Evolutionary conservation across 2,888 invertebrate species (phyloP).

Genomic region (Folsomia manolachei): DNA sequence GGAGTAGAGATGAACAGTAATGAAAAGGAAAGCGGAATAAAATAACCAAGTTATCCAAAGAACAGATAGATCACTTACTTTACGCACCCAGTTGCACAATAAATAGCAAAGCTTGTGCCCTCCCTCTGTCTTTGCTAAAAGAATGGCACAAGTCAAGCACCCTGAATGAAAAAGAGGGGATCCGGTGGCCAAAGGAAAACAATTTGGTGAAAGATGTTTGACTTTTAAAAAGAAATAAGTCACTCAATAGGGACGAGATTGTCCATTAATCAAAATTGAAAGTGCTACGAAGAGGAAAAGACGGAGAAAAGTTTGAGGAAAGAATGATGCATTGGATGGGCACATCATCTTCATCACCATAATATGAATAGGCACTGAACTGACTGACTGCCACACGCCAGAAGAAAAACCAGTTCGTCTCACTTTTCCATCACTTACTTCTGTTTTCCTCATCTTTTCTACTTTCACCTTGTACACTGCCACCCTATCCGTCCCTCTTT

Average conservation of each 20-base stretch:
- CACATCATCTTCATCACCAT: slow-evolving; percentile 18
- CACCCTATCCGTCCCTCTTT: neutral
- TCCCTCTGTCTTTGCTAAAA: neutral
- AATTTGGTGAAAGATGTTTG: slow-evolving; percentile 35
- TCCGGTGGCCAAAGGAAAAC: slow-evolving; percentile 25
- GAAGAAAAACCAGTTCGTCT: neutral
- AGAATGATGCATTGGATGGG: slow-evolving; percentile 10
- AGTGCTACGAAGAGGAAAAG: slow-evolving; percentile 22
- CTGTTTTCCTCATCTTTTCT: neutral
- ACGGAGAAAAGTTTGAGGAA: slow-evolving; percentile 14
- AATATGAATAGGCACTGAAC: slow-evolving; percentile 16
- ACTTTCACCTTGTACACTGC: too few relatives aligned
- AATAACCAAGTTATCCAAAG: neutral
- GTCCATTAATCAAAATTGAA: slow-evolving; percentile 44
- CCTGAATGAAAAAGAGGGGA: neutral
- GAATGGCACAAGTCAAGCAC: too few relatives aligned
- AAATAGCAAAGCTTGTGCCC: neutral
- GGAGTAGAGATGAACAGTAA: too few relatives aligned
- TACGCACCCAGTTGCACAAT: neutral
- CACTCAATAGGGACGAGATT: slow-evolving; percentile 27
- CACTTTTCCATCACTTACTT: slow-evolving; percentile 9
- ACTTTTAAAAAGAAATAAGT: slow-evolving; percentile 37
- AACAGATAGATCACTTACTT: neutral
- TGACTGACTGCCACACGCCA: neutral
- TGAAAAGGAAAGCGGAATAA: neutral